Evolutionary conservation across 1,140 invertebrate genomes (phyloP).

Genomic region (Drosophila nasuta): DNA sequence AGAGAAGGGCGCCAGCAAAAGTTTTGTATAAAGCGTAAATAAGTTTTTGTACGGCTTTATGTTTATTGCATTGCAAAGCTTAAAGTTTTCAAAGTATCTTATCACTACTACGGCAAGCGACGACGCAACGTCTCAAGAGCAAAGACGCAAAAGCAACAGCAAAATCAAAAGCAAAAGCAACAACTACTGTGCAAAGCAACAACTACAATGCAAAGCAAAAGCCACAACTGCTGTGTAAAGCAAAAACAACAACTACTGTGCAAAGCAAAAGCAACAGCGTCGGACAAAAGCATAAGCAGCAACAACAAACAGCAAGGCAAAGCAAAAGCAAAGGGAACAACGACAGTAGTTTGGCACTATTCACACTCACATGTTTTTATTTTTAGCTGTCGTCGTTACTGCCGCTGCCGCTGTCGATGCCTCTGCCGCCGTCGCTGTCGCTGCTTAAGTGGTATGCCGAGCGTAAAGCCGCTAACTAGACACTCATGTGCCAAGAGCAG

Average conservation of each 20-base stretch:
- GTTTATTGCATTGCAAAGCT: conserved; percentile 69
- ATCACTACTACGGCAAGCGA: conserved; percentile 31
- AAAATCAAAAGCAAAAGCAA: conserved; percentile 7
- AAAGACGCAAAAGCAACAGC: conserved; percentile 49
- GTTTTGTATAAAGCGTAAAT: conserved; percentile 56
- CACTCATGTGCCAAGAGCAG: conserved; percentile 85
- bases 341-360: conserved; percentile 3
- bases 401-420: neutral
- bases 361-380: conserved; percentile 35
- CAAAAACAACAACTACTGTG: conserved; percentile 19
- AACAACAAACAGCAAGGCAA: neutral
- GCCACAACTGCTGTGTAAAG: neutral
- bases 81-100: conserved; percentile 69
- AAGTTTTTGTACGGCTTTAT: conserved; percentile 64
- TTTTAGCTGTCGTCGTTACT: conserved; percentile 39
- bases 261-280: conserved; percentile 9
- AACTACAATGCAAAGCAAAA: conserved; percentile 4
- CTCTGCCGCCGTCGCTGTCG: neutral
- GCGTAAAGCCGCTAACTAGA: conserved; percentile 66
- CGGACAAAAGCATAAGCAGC: conserved; percentile 29
- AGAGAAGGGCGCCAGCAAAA: conserved; percentile 30
- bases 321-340: conserved; percentile 20
- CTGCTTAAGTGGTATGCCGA: conserved; percentile 33
- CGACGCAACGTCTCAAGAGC: conserved; percentile 46
- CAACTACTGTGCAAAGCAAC: neutral